phyloP scores from a whole-genome alignment of 2,113 vertebrate genomes.

The Pterophyllum scalare region DNA sequence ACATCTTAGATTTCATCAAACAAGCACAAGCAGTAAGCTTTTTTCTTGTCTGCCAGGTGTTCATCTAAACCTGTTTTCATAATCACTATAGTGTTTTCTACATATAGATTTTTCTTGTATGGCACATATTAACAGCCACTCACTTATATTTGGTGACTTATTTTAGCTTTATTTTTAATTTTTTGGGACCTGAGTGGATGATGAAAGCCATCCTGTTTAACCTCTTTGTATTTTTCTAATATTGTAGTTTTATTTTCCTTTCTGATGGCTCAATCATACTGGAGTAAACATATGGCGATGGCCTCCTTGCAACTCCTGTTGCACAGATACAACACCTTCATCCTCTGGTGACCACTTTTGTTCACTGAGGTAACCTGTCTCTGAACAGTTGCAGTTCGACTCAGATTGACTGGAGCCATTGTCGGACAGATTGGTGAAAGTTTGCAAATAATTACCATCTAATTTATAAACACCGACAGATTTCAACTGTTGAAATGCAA shows the following conservation, averaged over 20 bases:
- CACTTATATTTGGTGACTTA: not conserved
- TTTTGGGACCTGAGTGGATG: not conserved
- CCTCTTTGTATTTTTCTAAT: not conserved
- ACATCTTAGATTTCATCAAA: slow-evolving; percentile 99
- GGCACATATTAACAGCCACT: not conserved
- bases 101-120: not conserved
- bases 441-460: not conserved
- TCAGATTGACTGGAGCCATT: not conserved
- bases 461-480: no score
- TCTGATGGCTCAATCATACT: not conserved
- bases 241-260: not conserved
- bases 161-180: not conserved
- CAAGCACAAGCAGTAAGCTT: slow-evolving; percentile 96
- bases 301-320: rapidly evolving
- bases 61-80: not conserved
- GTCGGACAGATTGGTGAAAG: not conserved
- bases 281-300: no score
- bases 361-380: not conserved
- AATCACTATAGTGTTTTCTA: not conserved
- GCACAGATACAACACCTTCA: not conserved
- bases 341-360: not conserved
- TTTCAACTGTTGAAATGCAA: no score
- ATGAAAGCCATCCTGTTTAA: not conserved
- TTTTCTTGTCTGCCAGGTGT: not conserved
- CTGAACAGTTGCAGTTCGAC: not conserved